Percentiles rank a stretch among this genome's conserved stretches.
phyloP scores from a whole-genome alignment of 2,113 vertebrate genomes.

The Poeciliopsis prolifica region DNA sequence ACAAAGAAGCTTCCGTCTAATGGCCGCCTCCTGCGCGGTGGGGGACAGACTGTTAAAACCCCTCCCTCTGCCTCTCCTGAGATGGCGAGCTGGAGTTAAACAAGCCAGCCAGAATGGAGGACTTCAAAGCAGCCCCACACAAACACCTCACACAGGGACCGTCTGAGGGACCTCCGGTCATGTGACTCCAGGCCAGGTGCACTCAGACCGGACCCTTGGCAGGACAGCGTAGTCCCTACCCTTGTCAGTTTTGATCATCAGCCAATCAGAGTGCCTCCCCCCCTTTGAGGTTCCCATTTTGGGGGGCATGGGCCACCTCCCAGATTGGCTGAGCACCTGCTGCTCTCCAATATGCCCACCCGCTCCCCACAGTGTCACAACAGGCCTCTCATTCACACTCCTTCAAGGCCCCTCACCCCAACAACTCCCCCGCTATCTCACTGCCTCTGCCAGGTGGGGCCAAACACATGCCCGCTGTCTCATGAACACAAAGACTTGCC shows the following conservation, averaged over 20 bases:
- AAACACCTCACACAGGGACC: constrained; percentile 59
- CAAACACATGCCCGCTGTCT: constrained; percentile 77
- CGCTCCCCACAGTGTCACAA: constrained; percentile 69
- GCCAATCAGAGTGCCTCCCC: constrained; percentile 65
- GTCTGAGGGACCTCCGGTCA: constrained; percentile 74
- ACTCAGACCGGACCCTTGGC: constrained; percentile 64
- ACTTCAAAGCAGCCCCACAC: constrained; percentile 69
- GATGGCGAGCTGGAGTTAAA: constrained; percentile 52
- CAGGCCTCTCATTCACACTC: constrained; percentile 74
- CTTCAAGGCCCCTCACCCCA: constrained; percentile 29
- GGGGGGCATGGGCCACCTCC: constrained; percentile 55
- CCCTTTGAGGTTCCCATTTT: constrained; percentile 51
- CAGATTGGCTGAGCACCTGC: constrained; percentile 74
- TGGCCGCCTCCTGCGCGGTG: constrained; percentile 39
- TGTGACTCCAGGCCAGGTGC: constrained; percentile 74
- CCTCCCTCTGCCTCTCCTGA: constrained; percentile 51
- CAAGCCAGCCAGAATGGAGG: constrained; percentile 49
- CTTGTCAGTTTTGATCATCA: constrained; percentile 62
- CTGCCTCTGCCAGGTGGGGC: constrained; percentile 73
- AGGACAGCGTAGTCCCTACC: constrained; percentile 38
- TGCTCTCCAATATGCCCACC: constrained; percentile 81
- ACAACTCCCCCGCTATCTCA: constrained; percentile 21
- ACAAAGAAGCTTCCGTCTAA: constrained; percentile 49
- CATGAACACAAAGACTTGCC: constrained; percentile 60
- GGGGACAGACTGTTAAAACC: constrained; percentile 51